These are phyloP conservation scores for Cyanoderma ruficeps DNA, from an alignment of 2,113 vertebrate genomes.

Conservation along the genomic window DNA sequence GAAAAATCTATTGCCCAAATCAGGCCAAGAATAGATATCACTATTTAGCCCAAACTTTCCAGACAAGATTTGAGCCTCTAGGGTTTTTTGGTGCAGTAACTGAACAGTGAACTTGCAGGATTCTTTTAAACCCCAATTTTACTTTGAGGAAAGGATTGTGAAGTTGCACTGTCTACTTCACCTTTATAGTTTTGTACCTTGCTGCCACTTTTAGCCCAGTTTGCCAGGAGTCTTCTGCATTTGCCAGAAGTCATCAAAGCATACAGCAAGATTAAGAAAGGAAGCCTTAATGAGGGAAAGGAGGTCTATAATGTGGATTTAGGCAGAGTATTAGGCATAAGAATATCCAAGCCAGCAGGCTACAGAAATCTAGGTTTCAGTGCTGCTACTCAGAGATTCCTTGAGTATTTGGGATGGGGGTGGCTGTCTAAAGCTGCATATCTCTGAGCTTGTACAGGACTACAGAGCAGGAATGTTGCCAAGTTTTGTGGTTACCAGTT, in stretches of 20 bases:
- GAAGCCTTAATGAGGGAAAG: not conserved
- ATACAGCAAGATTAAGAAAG: not conserved
- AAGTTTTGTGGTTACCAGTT: not conserved
- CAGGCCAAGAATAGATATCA: not conserved
- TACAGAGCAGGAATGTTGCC: not conserved
- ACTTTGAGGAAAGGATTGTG: not conserved
- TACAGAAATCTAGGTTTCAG: not conserved
- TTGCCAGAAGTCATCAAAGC: not conserved
- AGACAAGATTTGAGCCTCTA: not conserved
- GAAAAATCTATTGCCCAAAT: not conserved
- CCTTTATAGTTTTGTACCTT: not conserved
- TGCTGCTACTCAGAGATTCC: not conserved
- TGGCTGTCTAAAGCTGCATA: not conserved
- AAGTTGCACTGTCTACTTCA: not conserved
- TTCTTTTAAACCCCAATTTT: not conserved
- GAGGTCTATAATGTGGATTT: not conserved
- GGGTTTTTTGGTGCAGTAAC: not conserved
- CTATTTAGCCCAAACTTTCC: not conserved
- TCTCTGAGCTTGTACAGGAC: not conserved
- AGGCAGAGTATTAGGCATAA: not conserved
- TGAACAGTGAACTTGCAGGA: not conserved
- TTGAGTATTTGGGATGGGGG: not conserved
- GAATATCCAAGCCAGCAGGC: not conserved
- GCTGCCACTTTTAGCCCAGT: not conserved
- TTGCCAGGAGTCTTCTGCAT: not conserved